Percentiles rank a stretch among this genome's conserved stretches.
Evolutionary conservation across 2,797 vertebrate species (phyloP).

Genomic region (Mareca strepera): DNA sequence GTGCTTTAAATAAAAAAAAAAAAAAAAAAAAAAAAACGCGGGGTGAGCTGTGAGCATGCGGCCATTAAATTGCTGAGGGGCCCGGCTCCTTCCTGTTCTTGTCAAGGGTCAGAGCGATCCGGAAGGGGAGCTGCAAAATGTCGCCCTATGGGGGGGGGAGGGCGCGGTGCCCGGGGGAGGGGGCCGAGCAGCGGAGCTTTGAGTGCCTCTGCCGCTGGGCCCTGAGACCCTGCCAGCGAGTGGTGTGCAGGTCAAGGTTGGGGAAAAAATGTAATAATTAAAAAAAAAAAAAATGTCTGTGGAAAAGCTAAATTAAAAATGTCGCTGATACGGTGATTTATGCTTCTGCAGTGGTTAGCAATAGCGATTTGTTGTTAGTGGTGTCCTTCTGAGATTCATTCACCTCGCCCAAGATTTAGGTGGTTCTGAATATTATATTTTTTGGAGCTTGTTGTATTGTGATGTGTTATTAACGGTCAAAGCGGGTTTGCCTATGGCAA

Average conservation of each 20-base stretch:
- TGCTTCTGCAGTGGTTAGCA: rapidly evolving
- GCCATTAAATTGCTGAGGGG: no score
- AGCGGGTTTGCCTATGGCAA: neutral
- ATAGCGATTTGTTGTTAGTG: neutral
- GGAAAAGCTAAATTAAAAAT: neutral
- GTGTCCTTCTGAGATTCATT: neutral
- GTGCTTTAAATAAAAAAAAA: no score
- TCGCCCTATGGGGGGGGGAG: no score
- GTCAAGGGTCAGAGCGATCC: rapidly evolving
- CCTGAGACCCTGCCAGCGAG: neutral
- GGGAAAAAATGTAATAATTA: neutral
- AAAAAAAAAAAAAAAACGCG: no score
- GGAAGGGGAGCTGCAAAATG: rapidly evolving
- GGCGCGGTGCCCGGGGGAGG: rapidly evolving
- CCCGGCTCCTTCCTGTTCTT: rapidly evolving
- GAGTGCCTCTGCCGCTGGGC: neutral
- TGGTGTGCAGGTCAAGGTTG: rapidly evolving
- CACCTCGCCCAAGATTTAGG: neutral
- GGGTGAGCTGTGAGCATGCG: no score
- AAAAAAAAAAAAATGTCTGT: rapidly evolving
- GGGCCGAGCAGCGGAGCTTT: rapidly evolving
- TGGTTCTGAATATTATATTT: neutral
- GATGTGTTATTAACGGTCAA: neutral
- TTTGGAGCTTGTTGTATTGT: neutral
- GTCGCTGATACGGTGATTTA: rapidly evolving